These are phyloP conservation scores for Mactra quadrangularis DNA, from an alignment of 1,140 invertebrate genomes.

Conservation along the genomic window DNA sequence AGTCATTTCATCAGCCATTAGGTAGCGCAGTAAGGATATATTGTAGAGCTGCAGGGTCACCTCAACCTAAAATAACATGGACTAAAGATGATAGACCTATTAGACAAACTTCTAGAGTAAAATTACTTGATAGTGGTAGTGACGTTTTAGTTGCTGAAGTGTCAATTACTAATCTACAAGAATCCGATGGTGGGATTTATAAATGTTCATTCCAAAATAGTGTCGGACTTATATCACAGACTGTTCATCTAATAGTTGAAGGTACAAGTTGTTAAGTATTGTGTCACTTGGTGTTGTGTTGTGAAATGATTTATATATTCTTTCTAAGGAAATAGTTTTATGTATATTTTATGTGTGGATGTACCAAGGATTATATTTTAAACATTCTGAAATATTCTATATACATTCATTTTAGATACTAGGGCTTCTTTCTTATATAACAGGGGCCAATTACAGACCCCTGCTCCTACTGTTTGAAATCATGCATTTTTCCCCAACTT, in stretches of 20 bases:
- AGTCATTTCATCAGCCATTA: conserved; percentile 52
- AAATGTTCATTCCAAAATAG: conserved; percentile 60
- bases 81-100: conserved; percentile 49
- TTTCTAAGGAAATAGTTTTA: neutral
- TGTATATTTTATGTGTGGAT: neutral
- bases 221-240: conserved; percentile 50
- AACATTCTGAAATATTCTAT: no score
- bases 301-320: neutral
- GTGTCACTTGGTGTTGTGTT: no score
- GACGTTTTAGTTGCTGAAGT: conserved; percentile 25
- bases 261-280: conserved; percentile 33
- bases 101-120: neutral
- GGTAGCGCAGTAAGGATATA: conserved; percentile 32
- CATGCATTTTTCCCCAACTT: no score
- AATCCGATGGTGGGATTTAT: conserved; percentile 55
- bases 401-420: no score
- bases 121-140: conserved; percentile 24
- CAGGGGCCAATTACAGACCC: no score
- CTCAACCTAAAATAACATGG: conserved; percentile 41
- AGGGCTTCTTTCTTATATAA: no score
- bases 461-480: no score
- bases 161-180: conserved; percentile 42
- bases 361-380: no score
- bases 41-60: conserved; percentile 29
- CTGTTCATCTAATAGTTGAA: conserved; percentile 59